phyloP scores from a whole-genome alignment of 2,888 invertebrate genomes.

The Cephus rjabovi region DNA sequence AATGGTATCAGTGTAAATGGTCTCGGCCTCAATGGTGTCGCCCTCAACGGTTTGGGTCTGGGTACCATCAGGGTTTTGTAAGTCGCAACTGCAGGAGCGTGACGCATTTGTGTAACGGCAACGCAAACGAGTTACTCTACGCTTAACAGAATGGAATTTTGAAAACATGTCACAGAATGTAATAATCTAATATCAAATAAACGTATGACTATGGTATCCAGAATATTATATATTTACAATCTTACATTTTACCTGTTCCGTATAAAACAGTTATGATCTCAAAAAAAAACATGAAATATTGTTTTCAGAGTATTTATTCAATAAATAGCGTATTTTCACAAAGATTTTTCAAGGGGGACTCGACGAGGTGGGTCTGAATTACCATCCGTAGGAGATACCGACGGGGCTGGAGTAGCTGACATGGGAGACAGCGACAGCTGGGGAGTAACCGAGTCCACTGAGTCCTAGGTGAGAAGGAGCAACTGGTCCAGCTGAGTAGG shows the following conservation, averaged over 20 bases:
- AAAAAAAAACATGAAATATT: too few relatives aligned
- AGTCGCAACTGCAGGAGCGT: not conserved
- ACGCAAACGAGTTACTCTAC: not conserved
- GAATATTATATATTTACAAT: not conserved
- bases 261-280: too few relatives aligned
- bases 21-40: not conserved
- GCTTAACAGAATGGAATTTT: not conserved
- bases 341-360: too few relatives aligned
- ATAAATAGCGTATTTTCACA: too few relatives aligned
- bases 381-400: constrained; percentile 53
- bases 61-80: constrained; percentile 33
- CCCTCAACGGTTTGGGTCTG: constrained; percentile 25
- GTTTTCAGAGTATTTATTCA: too few relatives aligned
- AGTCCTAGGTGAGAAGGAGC: constrained; percentile 46
- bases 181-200: constrained; percentile 5
- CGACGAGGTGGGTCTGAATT: constrained; percentile 19
- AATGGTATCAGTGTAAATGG: constrained; percentile 15
- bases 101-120: not conserved
- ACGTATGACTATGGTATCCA: not conserved
- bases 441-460: constrained; percentile 54
- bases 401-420: constrained; percentile 54
- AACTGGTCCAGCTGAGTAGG: constrained; percentile 26
- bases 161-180: constrained; percentile 11
- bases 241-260: too few relatives aligned
- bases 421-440: constrained; percentile 55